Evolutionary conservation across 2,888 invertebrate species (phyloP), one percentile per base, ranked within the genome.

Genomic region (Protophormia terraenovae): DNA sequence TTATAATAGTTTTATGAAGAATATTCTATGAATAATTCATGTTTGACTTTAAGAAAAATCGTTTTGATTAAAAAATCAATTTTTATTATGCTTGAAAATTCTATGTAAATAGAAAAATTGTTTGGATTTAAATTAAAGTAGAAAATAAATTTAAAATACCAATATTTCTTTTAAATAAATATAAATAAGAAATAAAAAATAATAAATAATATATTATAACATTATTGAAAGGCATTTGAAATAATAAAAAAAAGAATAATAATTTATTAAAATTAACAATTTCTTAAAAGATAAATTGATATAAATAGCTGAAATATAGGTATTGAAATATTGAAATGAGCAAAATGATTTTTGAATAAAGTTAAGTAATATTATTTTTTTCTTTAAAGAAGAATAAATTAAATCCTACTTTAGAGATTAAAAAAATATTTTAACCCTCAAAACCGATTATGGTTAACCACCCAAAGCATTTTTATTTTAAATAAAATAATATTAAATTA

Each of bases 11-110:
- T 60, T 62, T 27, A 41, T 62, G 10, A 22, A 32, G 41, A 55
- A 45, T 71, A 41, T 29, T 55, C 5, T 45, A 79, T 79, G 62
- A 79, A 79, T 79, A 41, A 79, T 79, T 79, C 29, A 84, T 84
- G 55, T 5, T 35, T 64, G 55, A 55, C 45, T 66, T 41, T 32
- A n/a, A 66, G 24, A 67, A 66, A 72, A 66, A 16, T 73, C 14
- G 35, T 73, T 64, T 66, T 66, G 53, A 72, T 55, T 72, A 66
- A 27, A 66, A 72, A 80, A 66, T 66, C 35, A 55, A 80, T 80
- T 80, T 80, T 45, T 73, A 41, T 16, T 60, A 32, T 32, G 35
- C 45, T 55, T 62, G 35, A 50, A 62, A 50, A 47, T 14, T 60
- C 4, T 24, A 32, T 7, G n/a, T 7, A 32, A 32, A 38, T 32